Base-by-base conservation (phyloP, 2,797 vertebrate species). In the Microctenopoma stevenorrisi region DNA sequence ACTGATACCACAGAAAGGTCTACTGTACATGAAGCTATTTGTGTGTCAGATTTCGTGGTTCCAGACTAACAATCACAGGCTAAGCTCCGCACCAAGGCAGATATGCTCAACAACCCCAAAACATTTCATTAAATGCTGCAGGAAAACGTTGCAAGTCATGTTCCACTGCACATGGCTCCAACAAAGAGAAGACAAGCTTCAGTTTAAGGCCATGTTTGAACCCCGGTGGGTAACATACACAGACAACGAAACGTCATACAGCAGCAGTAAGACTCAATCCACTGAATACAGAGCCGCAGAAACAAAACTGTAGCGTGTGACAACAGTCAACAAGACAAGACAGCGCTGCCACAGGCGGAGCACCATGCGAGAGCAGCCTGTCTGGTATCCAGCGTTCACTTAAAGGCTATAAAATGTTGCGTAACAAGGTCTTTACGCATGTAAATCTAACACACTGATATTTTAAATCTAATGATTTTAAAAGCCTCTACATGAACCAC, bases 61-160 rank as follows among this genome's bases (percentile, higher is more conserved):
- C n/a, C 30, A 61, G 38, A 62, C 58, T 64, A 53, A 33, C 30
- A 49, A 22, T 72, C 53, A 18, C 13, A 58, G 22, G 43, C 30
- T 64, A 44, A 66, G 65, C 49, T 63, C 64, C 42, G 46, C 18
- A 53, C 58, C 38, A 22, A 70, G 18, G 26, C 64, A 44, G 38
- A 63, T 40, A 50, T 28, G 58, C 64, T 7, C 30, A 77, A 56
- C 2, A 15, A 68, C 64, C n/a, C 0, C 3, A 30, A 30, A 13
- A 9, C 42, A 70, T 54, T 33, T 33, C 47, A 70, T 72, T 55
- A 56, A 49, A 68, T 60, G 44, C 37, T 63, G 53, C 37, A 44
- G 57, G 16, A 18, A 67, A 74, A 64, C 40, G 48, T 70, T 64
- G 2, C 57, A 46, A 22, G 53, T 38, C 3, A 11, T 0, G 5